Evolutionary conservation across 2,113 vertebrate species (phyloP), one percentile per base, ranked within the genome.

Genomic region (Oncorhynchus clarkii): DNA sequence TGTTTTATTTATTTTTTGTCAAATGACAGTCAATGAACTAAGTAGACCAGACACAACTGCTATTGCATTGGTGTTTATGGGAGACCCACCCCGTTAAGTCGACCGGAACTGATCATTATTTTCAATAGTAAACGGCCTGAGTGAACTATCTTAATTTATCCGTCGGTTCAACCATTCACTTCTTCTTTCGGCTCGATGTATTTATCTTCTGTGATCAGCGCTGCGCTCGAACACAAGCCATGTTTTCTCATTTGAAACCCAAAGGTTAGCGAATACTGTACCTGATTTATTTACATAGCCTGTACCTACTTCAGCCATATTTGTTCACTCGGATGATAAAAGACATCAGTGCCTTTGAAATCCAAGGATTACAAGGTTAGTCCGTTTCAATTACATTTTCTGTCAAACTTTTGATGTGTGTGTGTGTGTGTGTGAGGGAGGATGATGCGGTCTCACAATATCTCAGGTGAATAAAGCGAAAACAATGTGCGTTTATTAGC

Each of bases 231-330:
- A 88, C 82, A 93, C 89, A 91, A 94, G 93, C 93, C 93, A 93
- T 94, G 92, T 94, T 94, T 92, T 91, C 90, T 92, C 91, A 93
- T 92, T 91, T 93, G 92, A 92, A 92, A 88, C 90, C 90, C 89
- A 91, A 90, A 92, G 92, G 90, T 92, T 93, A 89, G 90, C 82
- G 86, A 89, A 83, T 86, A 89, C 27, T 27, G 27, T 27, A 27
- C 82, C 90, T 91, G 88, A 85, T 90, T 88, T 91, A 90, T 93
- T 91, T 88, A 79, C 76, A 87, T 89, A 89, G 80, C 72, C 45
- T 31, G 78, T 86, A 79, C 76, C 84, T 77, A 89, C 87, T 81
- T 78, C 84, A 81, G 72, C 74, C 72, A 49, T 29, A 84, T 31
- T 80, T 73, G 71, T 73, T 74, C 69, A 79, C 64, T 83, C 84